These are phyloP conservation scores for Huso huso DNA, from an alignment of 2,797 vertebrate species.

Conservation along the genomic window DNA sequence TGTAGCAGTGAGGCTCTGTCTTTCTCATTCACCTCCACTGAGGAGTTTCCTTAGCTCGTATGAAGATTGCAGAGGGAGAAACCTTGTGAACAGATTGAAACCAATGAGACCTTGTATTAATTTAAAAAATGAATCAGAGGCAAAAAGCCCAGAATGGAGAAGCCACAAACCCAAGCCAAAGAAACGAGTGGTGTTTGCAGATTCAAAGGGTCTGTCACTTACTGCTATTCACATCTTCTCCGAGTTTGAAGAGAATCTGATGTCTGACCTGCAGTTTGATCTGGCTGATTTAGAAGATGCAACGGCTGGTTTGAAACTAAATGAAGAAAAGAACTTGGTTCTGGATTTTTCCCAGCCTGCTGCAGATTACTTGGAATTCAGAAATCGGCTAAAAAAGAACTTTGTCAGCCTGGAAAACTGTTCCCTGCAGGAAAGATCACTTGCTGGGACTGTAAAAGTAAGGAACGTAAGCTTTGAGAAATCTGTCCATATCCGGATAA, in stretches of 20 bases:
- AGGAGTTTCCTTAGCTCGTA: conserved; percentile 66
- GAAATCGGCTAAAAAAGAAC: conserved; percentile 76
- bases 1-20: conserved; percentile 77
- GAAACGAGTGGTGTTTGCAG: conserved; percentile 81
- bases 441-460: conserved; percentile 80
- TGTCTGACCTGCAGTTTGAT: conserved; percentile 70
- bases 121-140: conserved; percentile 49
- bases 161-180: conserved; percentile 58
- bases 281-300: conserved; percentile 64
- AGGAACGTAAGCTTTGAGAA: conserved; percentile 81
- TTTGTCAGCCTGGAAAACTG: conserved; percentile 81
- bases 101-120: conserved; percentile 75
- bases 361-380: conserved; percentile 77
- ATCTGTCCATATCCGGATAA: conserved; percentile 72
- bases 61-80: conserved; percentile 55
- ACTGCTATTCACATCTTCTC: conserved; percentile 73
- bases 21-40: conserved; percentile 79
- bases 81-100: conserved; percentile 57
- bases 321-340: conserved; percentile 63
- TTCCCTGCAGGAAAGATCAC: conserved; percentile 63
- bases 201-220: conserved; percentile 75
- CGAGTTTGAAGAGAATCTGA: conserved; percentile 64
- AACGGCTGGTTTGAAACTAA: conserved; percentile 54
- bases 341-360: conserved; percentile 78
- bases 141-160: conserved; percentile 48